Evolutionary conservation across 2,888 invertebrate genomes (phyloP), one percentile per base, ranked within the genome.

Genomic region (Drosophila meridiana): DNA sequence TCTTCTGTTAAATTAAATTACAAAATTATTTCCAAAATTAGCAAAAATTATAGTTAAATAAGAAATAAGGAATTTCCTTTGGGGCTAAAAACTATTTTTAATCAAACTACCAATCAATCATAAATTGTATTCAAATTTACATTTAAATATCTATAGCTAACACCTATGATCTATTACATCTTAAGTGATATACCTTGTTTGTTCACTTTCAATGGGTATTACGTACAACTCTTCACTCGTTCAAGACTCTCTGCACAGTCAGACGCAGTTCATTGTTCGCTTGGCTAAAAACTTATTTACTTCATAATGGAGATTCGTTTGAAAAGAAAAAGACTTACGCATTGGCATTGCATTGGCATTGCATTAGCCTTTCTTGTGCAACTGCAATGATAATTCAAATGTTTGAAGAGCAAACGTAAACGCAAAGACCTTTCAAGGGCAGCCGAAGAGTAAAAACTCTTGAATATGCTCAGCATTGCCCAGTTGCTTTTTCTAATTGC

Each of bases 381-480:
- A 67, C 26, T 45, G n/a, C 43, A 52, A 71, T 78, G 75, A 78
- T 75, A 42, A 66, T 34, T 43, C 36, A 32, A 38, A 43, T 59
- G 48, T 40, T 62, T 47, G 34, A 78, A 56, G 60, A n/a, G 47
- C 70, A 55, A 26, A 38, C 26, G 20, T 20, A 38, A 32, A 7
- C 38, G 45, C n/a, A 26, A 32, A 34, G 43, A n/a, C 26, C n/a
- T 11, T 43, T 68, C 71, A 78, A 65, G 62, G 75, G 7, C 67
- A 67, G 32, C 11, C 3, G 6, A 42, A 36, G 38, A 36, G 13
- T 7, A 32, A 26, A 40, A 42, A 58, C 34, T 60, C 20, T 58
- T 36, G 11, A 28, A 28, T 28, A 9, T 14, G 28, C 20, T 20
- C 20, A 20, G 20, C 20, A 20, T 9, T 13, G 3, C n/a, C 20